Evolutionary conservation across 2,888 invertebrate species (phyloP), one percentile per base, ranked within the genome.

Genomic region (Sphecodes monilicornis): DNA sequence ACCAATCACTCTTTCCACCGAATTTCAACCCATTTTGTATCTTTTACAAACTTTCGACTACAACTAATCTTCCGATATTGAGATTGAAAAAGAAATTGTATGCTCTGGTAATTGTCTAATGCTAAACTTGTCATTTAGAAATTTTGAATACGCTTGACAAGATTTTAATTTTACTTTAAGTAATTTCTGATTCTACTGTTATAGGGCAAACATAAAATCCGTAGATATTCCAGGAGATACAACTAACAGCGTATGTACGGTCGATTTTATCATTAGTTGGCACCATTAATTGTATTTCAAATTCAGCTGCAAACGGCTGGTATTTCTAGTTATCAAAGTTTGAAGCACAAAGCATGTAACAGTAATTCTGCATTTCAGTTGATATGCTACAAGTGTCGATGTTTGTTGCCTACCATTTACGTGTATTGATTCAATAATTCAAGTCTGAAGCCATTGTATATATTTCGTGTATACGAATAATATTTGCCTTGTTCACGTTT

Each of bases 341-440:
- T 60, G 60, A 60, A 26, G 36, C 22, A 41, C 60, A 60, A 54
- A 60, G 54, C 39, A 22, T 54, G 16, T n/a, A 26, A 36, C 36
- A 36, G 50, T 43, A 54, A 72, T 50, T 54, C 50, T n/a, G 22
- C 50, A 72, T 72, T 72, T 54, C 29, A 50, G n/a, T 36, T 16
- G 36, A 50, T 54, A n/a, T n/a, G 8, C 72, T n/a, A 54, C 26
- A 72, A 50, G n/a, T 16, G 32, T 39, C 22, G 50, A 8, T 16
- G 13, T 50, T 50, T 50, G 50, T 72, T 50, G 22, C 50, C 26
- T 13, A n/a, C n/a, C 32, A 54, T 29, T 72, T 50, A 6, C 29
- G 50, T 36, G 26, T 18, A n/a, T 36, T 8, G 32, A 54, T 50
- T n/a, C 4, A 68, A 68, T 68, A 68, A 68, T 68, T 39, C 36